phyloP scores from a whole-genome alignment of 1,140 invertebrate genomes.

The Uloborus diversus region DNA sequence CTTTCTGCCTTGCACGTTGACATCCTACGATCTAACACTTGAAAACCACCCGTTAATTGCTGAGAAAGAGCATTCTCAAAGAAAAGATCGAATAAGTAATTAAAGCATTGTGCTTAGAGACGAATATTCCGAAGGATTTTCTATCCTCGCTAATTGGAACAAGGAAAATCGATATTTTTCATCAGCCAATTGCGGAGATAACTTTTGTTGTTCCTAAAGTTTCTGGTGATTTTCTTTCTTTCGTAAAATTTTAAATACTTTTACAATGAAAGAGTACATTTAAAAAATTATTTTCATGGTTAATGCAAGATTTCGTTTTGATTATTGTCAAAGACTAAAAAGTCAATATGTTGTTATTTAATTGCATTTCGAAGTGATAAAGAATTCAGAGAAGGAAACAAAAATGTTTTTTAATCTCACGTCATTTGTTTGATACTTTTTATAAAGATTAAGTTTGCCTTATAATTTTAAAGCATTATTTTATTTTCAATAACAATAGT shows the following conservation, averaged over 20 bases:
- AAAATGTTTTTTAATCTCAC: no score
- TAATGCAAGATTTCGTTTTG: no score
- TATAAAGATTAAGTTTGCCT: no score
- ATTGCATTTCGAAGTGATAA: no score
- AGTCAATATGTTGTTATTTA: no score
- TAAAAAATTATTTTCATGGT: no score
- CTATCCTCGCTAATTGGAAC: slow-evolving; percentile 52
- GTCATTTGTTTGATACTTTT: no score
- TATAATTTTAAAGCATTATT: no score
- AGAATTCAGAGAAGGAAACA: no score
- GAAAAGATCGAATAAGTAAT: slow-evolving; percentile 51
- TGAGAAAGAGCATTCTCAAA: slow-evolving; percentile 7
- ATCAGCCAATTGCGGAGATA: slow-evolving; percentile 26
- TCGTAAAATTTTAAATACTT: background rate
- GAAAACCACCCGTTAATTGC: slow-evolving; percentile 34
- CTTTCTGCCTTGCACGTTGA: background rate
- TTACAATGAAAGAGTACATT: no score
- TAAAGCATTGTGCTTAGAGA: slow-evolving; percentile 49
- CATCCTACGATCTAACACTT: slow-evolving; percentile 15
- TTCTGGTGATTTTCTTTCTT: slow-evolving; percentile 4
- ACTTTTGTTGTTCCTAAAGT: slow-evolving; percentile 21
- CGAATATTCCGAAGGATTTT: slow-evolving; percentile 42
- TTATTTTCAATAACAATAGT: no score
- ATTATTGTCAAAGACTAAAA: no score
- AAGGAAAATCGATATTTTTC: slow-evolving; percentile 52